These are phyloP conservation scores for Pangasius krempfi DNA, from an alignment of 2,797 vertebrate species.

Conservation along the genomic window DNA sequence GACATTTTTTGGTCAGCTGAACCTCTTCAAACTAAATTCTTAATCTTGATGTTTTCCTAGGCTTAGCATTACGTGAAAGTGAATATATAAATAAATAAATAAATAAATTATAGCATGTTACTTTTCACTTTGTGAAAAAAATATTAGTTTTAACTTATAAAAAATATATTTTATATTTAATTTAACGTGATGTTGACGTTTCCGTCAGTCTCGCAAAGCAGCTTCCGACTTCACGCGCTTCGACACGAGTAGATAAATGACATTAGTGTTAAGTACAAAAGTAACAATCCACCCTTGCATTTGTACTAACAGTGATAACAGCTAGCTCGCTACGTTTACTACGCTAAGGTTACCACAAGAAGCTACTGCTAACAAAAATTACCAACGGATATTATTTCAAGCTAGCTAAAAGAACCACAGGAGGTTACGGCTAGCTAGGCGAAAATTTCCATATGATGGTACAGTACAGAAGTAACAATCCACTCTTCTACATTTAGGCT, in stretches of 20 bases:
- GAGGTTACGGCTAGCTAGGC: too few species aligned
- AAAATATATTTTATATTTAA: too few species aligned
- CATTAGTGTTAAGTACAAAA: not conserved
- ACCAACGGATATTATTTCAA: not conserved
- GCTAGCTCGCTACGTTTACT: not conserved
- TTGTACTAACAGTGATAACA: too few species aligned
- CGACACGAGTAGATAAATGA: too few species aligned
- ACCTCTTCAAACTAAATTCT: not conserved
- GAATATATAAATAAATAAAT: not conserved
- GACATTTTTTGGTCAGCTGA: not conserved
- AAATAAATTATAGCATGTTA: not conserved
- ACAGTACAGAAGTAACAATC: not conserved
- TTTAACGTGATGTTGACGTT: too few species aligned
- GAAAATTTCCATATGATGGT: not conserved
- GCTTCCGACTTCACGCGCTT: too few species aligned
- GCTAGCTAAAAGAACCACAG: not conserved
- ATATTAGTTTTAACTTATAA: too few species aligned
- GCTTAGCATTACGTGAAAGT: not conserved
- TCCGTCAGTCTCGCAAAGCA: too few species aligned
- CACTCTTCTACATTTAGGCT: not conserved
- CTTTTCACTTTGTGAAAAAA: too few species aligned
- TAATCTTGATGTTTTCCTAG: not conserved
- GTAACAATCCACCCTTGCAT: not conserved
- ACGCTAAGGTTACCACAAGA: not conserved
- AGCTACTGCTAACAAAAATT: not conserved